phyloP scores from a whole-genome alignment of 1,140 invertebrate genomes.

The Bombus difficillimus region DNA sequence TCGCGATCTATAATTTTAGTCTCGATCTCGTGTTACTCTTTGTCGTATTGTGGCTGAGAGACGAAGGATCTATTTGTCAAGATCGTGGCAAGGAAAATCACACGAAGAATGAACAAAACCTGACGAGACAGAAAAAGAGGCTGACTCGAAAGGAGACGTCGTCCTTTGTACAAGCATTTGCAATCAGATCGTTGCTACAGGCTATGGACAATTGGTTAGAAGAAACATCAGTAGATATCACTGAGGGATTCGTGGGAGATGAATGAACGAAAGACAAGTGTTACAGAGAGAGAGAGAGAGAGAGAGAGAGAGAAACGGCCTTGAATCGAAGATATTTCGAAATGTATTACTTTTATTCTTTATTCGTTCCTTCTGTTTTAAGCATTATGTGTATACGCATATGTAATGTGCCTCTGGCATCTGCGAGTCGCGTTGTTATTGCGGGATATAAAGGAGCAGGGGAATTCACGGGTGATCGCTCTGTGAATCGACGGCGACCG shows the following conservation, averaged over 20 bases:
- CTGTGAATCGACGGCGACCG: conserved; percentile 41
- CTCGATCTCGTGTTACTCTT: neutral
- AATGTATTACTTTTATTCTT: conserved; percentile 68
- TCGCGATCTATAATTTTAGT: neutral
- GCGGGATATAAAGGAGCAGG: conserved; percentile 67
- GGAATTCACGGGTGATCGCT: conserved; percentile 71
- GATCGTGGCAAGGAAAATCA: neutral
- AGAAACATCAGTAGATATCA: conserved; percentile 30
- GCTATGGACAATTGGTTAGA: conserved; percentile 28
- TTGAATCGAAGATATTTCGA: conserved; percentile 59
- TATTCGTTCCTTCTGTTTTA: conserved; percentile 23
- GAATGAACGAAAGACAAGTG: neutral
- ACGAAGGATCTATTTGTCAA: neutral
- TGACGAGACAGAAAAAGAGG: neutral
- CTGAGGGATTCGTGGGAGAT: neutral
- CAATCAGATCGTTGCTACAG: conserved; percentile 15
- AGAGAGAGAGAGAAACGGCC: neutral
- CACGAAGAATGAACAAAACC: neutral
- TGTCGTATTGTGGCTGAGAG: neutral
- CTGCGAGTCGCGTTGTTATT: conserved; percentile 62
- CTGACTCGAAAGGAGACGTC: neutral
- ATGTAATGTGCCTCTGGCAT: conserved; percentile 10
- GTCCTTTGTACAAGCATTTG: conserved; percentile 29
- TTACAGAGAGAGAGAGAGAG: neutral
- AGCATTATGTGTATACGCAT: conserved; percentile 21